phyloP scores from a whole-genome alignment of 2,888 invertebrate genomes.

The Electrophaes corylata region DNA sequence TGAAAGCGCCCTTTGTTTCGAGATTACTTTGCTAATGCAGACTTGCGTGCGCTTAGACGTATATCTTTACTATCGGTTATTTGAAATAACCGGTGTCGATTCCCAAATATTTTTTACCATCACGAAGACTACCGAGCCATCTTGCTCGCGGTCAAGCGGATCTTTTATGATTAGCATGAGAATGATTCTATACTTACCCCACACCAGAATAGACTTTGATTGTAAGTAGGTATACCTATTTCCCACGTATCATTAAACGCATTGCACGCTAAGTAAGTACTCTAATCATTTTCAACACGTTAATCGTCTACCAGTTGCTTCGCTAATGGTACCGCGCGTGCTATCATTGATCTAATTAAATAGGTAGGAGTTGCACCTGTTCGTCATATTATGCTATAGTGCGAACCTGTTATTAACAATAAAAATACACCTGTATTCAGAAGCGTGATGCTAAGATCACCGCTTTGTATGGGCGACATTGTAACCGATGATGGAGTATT shows the following conservation, averaged over 20 bases:
- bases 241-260: not conserved
- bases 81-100: not conserved
- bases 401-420: conserved; percentile 16
- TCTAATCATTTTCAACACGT: conserved; percentile 9
- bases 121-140: not conserved
- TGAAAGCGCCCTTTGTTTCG: conserved; percentile 48
- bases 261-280: not conserved
- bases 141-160: no score
- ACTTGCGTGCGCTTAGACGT: conserved; percentile 6
- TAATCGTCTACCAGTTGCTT: conserved; percentile 12
- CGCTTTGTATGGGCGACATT: conserved; percentile 2
- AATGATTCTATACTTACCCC: not conserved
- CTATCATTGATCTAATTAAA: conserved; percentile 23
- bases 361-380: not conserved
- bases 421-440: conserved; percentile 14
- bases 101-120: not conserved
- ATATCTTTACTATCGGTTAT: not conserved
- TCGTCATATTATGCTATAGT: conserved; percentile 6
- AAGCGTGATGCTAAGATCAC: not conserved
- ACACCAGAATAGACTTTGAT: not conserved
- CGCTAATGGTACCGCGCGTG: conserved; percentile 19
- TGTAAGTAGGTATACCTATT: not conserved
- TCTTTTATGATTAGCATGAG: no score
- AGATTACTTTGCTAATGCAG: conserved; percentile 15
- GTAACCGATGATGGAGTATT: conserved; percentile 15